These are phyloP conservation scores for Trichechus manatus DNA, from an alignment of 2,113 vertebrate species.

Conservation along the genomic window DNA sequence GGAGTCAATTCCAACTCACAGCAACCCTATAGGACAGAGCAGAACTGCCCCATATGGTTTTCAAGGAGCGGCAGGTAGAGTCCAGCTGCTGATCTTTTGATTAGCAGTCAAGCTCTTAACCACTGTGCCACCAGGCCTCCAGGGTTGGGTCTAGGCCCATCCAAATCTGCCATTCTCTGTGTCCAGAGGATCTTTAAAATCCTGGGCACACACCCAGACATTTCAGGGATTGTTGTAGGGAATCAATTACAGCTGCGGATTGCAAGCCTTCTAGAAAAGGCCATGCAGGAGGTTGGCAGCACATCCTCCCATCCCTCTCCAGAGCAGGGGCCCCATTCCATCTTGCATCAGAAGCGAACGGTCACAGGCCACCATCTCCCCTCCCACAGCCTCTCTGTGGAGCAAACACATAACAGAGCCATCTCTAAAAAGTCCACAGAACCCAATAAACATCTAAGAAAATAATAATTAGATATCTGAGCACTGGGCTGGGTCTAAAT, in stretches of 20 bases:
- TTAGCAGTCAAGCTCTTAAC: too few relatives aligned
- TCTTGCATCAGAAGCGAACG: background rate
- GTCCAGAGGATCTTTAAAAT: background rate
- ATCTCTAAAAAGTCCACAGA: background rate
- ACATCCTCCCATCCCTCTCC: background rate
- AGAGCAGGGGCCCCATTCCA: background rate
- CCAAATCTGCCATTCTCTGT: background rate
- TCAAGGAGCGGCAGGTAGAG: too few relatives aligned
- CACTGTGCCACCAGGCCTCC: too few relatives aligned
- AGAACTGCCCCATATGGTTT: too few relatives aligned
- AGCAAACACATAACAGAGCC: background rate
- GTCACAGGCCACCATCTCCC: background rate
- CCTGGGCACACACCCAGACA: background rate
- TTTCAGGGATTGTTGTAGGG: background rate
- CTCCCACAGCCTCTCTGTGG: background rate
- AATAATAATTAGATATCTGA: background rate
- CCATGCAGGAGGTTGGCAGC: background rate
- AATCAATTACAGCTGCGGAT: background rate
- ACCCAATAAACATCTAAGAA: constrained; percentile 24
- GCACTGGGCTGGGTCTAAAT: background rate
- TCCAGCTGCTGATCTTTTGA: too few relatives aligned
- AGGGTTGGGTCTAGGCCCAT: background rate
- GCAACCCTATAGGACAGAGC: too few relatives aligned
- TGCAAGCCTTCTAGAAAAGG: background rate
- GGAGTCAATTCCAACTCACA: too few relatives aligned